Evolutionary conservation across 2,888 invertebrate genomes (phyloP), one percentile per base, ranked within the genome.

Genomic region (Cheilosia grossa): DNA sequence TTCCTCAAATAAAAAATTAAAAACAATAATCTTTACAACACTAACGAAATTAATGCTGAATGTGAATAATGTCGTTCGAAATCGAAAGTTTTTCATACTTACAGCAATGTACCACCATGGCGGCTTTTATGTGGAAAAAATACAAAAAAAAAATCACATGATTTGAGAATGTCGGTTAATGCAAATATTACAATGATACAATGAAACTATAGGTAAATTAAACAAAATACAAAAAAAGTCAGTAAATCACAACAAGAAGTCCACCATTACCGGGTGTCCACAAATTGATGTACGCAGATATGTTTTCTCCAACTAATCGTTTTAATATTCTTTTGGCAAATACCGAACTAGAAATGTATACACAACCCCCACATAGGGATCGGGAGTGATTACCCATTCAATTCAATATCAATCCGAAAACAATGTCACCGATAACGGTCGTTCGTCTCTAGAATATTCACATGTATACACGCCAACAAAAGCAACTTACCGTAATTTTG

Each of bases 91-190:
- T 33, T 74, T 66, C 66, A 90, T 94, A 96, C 97, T 97, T 94
- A 97, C 97, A 92, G 97, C 97, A 92, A 96, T 96, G 93, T 97
- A 97, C 97, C 97, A 97, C 97, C 97, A 97, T 90, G 96, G 95
- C 91, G 97, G 97, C 97, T 97, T 90, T 90, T 89, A 90, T 88
- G 87, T 88, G 87, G 88, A 89, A 90, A 89, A 87, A 85, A 87
- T 88, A 87, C 64, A 82, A 58, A 87, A 82, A 87, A 87, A 58
- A 75, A 69, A 75, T 86, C 77, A 86, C 81, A 82, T 86, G 78
- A 70, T 70, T 82, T 81, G 75, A 85, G 51, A 72, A 86, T 78
- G 77, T 78, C 54, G 82, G 74, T 49, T 82, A 69, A 86, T 86
- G 82, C 69, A 78, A 74, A 63, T 86, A 73, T 82, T 81, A 79